phyloP scores from a whole-genome alignment of 2,113 vertebrate species.

The Beaufortia kweichowensis region DNA sequence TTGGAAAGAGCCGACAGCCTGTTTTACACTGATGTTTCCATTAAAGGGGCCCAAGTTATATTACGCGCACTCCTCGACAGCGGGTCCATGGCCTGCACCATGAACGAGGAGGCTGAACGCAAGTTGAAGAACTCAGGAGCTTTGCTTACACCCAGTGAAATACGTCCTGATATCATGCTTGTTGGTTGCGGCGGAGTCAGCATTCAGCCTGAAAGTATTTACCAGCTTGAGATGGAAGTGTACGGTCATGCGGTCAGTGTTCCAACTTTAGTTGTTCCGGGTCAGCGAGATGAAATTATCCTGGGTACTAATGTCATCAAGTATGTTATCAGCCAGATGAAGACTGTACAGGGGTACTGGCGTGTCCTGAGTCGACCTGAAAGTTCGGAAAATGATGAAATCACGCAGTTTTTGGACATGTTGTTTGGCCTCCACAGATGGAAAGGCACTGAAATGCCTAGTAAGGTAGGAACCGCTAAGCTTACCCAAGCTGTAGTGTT shows the following conservation, averaged over 20 bases:
- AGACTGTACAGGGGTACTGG: not conserved
- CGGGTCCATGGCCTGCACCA: too few species aligned
- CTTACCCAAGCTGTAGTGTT: not conserved
- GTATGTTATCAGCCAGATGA: not conserved
- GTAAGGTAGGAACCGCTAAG: not conserved
- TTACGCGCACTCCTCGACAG: not conserved
- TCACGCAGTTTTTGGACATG: not conserved
- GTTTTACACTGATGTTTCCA: constrained; percentile 21
- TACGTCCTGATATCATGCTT: not conserved
- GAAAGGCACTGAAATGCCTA: constrained; percentile 13
- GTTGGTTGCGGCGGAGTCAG: constrained; percentile 41
- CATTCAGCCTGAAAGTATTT: constrained; percentile 15
- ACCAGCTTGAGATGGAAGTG: constrained; percentile 38
- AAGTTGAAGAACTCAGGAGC: not conserved
- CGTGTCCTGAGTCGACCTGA: not conserved
- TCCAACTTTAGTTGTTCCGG: constrained; percentile 36
- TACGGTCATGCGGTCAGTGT: constrained; percentile 20
- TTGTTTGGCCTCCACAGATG: constrained; percentile 27
- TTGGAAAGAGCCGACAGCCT: constrained; percentile 14
- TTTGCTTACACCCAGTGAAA: not conserved
- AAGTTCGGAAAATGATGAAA: not conserved
- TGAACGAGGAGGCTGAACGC: constrained; percentile 8
- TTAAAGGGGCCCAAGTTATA: not conserved
- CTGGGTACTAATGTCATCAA: constrained; percentile 27
- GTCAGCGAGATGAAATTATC: constrained; percentile 36